Evolutionary conservation across 2,888 invertebrate genomes (phyloP).

Genomic region (Nebria salina): DNA sequence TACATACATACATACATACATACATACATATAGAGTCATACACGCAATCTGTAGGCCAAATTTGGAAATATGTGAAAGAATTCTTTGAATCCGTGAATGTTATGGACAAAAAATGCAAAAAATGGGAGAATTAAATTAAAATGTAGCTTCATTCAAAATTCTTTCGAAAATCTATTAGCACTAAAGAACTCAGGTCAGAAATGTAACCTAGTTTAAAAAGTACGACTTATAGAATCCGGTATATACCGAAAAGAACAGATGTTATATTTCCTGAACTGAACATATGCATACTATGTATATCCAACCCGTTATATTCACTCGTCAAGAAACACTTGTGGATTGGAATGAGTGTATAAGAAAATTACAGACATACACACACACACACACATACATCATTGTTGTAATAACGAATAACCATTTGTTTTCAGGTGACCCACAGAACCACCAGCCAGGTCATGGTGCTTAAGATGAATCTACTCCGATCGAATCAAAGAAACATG

Average conservation of each 20-base stretch:
- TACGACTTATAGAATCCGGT: not conserved
- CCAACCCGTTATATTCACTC: not conserved
- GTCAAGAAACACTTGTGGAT: not conserved
- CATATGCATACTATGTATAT: not conserved
- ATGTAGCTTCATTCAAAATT: not conserved
- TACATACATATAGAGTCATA: no score
- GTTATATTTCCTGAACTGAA: not conserved
- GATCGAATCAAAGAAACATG: slow-evolving; percentile 95
- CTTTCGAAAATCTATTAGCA: not conserved
- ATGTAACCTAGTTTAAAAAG: not conserved
- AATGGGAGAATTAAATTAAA: not conserved
- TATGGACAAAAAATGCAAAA: no score
- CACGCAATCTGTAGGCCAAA: no score
- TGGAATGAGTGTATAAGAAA: no score
- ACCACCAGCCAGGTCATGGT: slow-evolving; percentile 95
- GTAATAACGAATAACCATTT: not conserved
- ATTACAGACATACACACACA: not conserved
- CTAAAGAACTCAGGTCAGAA: not conserved
- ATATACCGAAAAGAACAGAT: not conserved
- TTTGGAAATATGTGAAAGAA: no score
- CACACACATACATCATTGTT: not conserved
- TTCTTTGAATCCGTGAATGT: no score
- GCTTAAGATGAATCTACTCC: slow-evolving; percentile 94
- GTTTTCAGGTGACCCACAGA: slow-evolving; percentile 88
- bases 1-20: no score